A percentile compares a stretch with the other conserved stretches of the same genome.
Evolutionary conservation across 2,113 vertebrate species (phyloP).

Genomic region (Rynchops niger): DNA sequence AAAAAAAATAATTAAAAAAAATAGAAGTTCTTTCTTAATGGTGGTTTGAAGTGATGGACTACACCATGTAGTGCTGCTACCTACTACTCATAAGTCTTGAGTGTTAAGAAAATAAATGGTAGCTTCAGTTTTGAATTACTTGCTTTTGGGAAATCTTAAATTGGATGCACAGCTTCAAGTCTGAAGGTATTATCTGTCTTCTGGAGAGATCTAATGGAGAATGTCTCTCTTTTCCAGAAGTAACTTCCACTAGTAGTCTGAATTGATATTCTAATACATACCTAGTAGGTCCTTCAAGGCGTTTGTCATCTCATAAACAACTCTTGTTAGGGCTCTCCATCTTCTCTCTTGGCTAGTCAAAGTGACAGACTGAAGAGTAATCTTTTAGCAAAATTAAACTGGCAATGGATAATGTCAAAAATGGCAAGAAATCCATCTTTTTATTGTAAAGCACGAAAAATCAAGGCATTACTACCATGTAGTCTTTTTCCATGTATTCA

Average conservation of each 20-base stretch:
- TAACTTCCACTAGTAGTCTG: not conserved
- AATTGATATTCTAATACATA: not conserved
- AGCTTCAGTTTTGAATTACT: not conserved
- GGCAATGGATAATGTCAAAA: not conserved
- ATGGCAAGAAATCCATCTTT: not conserved
- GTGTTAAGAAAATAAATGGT: not conserved
- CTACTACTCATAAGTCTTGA: not conserved
- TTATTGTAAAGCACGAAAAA: not conserved
- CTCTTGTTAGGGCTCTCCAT: not conserved
- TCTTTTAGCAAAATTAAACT: not conserved
- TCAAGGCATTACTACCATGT: not conserved
- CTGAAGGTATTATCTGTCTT: not conserved
- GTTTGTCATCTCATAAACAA: not conserved
- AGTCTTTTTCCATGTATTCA: not conserved
- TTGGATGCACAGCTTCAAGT: not conserved
- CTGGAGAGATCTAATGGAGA: not conserved
- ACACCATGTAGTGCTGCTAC: not conserved
- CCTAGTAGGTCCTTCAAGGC: not conserved
- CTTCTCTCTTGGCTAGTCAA: not conserved
- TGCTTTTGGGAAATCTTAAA: not conserved
- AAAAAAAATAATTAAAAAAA: not conserved
- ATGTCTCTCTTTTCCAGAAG: not conserved
- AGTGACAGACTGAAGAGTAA: not conserved
- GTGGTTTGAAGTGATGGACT: not conserved
- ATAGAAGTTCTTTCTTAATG: not conserved